Conservation (phyloP, 2,888 invertebrate genomes). For the Cloeon dipterum region DNA sequence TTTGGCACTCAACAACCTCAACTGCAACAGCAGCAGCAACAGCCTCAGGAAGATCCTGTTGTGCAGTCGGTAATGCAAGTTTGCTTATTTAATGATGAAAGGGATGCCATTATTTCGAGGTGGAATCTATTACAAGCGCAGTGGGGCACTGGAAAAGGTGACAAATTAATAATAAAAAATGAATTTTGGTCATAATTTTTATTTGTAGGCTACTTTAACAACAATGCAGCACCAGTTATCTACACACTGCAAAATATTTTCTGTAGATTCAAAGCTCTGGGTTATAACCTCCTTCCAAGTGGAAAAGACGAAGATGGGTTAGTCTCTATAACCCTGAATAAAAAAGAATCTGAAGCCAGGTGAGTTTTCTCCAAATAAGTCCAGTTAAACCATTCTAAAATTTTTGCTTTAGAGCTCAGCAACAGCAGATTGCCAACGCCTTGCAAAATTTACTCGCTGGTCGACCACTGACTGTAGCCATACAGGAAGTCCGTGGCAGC, state of each 20-base stretch:
- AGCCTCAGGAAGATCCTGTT: slow-evolving; percentile 33
- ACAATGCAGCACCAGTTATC: slow-evolving; percentile 53
- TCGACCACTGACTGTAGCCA: background rate
- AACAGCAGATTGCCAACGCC: slow-evolving; percentile 40
- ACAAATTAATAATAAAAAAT: background rate
- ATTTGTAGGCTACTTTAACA: slow-evolving; percentile 42
- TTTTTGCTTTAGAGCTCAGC: slow-evolving; percentile 38
- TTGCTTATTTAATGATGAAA: slow-evolving; percentile 79
- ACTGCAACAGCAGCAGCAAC: slow-evolving; percentile 18
- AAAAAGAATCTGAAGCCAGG: slow-evolving; percentile 58
- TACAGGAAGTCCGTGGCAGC: background rate
- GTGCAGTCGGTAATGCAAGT: slow-evolving; percentile 53
- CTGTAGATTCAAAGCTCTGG: slow-evolving; percentile 85
- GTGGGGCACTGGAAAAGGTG: slow-evolving; percentile 56
- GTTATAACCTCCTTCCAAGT: slow-evolving; percentile 70
- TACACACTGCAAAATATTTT: slow-evolving; percentile 75
- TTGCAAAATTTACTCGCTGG: slow-evolving; percentile 53
- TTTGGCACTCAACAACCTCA: slow-evolving; percentile 2
- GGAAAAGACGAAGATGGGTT: slow-evolving; percentile 79
- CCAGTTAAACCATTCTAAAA: too few species aligned
- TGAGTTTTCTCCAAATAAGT: slow-evolving; percentile 18
- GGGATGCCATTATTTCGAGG: slow-evolving; percentile 77
- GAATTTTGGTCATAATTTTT: slow-evolving; percentile 3
- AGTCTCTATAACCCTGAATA: slow-evolving; percentile 64
- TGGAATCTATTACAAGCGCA: slow-evolving; percentile 88